Base-by-base conservation (phyloP, 2,888 invertebrate genomes). In the Hemicrepidius hirtus region DNA sequence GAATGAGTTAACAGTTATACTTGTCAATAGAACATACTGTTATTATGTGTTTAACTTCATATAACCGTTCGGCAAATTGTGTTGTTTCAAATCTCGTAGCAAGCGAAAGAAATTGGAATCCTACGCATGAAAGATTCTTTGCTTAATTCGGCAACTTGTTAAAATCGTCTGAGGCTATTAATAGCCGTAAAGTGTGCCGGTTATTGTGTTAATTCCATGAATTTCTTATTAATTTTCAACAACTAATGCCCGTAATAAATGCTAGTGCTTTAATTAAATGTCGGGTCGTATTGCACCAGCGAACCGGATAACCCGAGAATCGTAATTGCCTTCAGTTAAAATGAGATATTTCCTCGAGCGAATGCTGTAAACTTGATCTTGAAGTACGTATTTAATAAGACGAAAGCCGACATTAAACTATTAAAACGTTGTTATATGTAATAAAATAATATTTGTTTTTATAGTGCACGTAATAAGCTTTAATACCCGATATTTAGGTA, bases 261-360 rank as follows among this genome's bases (percentile, higher is more conserved):
- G 68, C 24, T 35, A 20, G 20, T 49, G 59, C 28, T 65, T 63
- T 68, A 72, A 72, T 72, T 72, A 72, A 62, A 72, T 72, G 64
- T 68, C 68, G 65, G 68, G 73, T 73, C 69, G 69, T 55, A 66
- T 73, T 70, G 79, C 77, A 75, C 77, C 79, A 74, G 69, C 72
- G 79, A 76, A 79, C 77, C 77, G 77, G 62, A 75, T 79, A 79
- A 79, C 79, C 79, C 75, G 44, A 67, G 68, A 74, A 73, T 68
- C 68, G 64, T 68, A 73, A 73, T 73, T 73, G 68, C 69, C 63
- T 64, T 50, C 62, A 71, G 62, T 63, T 67, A 67, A 71, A 71
- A 62, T 67, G 65, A 68, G 55, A 68, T 64, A 73, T 68, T 59
- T 60, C 67, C 53, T 63, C 57, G 60, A 67, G 62, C 35, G 46